Conservation (phyloP, 2,888 invertebrate genomes). For the Lepidocyrtinus sp. region DNA sequence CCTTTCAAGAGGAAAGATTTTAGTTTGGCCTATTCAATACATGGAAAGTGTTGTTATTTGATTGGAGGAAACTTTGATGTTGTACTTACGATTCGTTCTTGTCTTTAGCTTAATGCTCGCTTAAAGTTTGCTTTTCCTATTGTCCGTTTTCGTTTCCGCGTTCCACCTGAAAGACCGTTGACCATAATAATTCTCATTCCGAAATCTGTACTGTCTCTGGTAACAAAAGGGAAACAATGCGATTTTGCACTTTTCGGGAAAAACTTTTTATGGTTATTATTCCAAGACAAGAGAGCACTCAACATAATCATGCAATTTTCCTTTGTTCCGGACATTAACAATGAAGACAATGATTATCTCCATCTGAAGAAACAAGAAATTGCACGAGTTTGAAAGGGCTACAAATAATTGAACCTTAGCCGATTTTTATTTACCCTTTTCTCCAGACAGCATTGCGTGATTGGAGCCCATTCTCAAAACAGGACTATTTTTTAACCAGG, state of each 20-base stretch:
- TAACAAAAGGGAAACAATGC: background rate
- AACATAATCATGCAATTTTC: slow-evolving; percentile 47
- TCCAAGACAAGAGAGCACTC: slow-evolving; percentile 29
- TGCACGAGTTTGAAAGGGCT: background rate
- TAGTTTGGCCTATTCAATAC: too few relatives aligned
- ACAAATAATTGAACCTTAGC: background rate
- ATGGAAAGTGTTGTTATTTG: too few relatives aligned
- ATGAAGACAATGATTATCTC: slow-evolving; percentile 41
- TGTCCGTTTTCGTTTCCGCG: too few relatives aligned
- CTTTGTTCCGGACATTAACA: slow-evolving; percentile 35
- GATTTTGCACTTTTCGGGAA: background rate
- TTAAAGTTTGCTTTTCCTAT: too few relatives aligned
- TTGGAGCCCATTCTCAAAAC: background rate
- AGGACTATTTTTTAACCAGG: background rate
- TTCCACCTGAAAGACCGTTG: too few relatives aligned
- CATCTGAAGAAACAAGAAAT: slow-evolving; percentile 16
- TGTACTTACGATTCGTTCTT: too few relatives aligned
- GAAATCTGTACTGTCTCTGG: background rate
- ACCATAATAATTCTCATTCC: slow-evolving; percentile 32
- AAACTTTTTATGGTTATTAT: slow-evolving; percentile 44
- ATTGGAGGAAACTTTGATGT: too few relatives aligned
- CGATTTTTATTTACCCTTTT: background rate
- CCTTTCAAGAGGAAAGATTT: too few relatives aligned
- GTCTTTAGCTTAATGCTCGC: too few relatives aligned
- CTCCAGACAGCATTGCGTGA: background rate